phyloP scores from a whole-genome alignment of 2,888 invertebrate species.

The Cyclophora albipunctata region DNA sequence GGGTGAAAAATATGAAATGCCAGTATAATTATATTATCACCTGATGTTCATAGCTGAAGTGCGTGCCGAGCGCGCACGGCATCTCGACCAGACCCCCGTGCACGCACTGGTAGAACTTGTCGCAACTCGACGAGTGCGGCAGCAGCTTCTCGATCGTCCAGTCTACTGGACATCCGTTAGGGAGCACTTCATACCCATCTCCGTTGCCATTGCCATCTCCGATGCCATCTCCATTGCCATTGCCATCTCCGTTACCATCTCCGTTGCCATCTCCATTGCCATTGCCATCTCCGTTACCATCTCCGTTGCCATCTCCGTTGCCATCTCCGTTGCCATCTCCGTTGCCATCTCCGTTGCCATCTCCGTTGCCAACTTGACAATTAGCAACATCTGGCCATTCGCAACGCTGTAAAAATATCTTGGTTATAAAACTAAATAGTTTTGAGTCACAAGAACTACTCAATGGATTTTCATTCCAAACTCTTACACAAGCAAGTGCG shows the following conservation, averaged over 20 bases:
- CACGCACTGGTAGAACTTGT: slow-evolving; percentile 28
- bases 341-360: background rate
- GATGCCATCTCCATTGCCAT: slow-evolving; percentile 3
- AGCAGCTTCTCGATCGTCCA: slow-evolving; percentile 18
- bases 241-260: slow-evolving; percentile 7
- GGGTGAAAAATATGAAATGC: background rate
- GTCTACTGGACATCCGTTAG: slow-evolving; percentile 24
- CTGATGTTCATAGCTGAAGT: slow-evolving; percentile 30
- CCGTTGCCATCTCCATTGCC: slow-evolving; percentile 6
- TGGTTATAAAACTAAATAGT: too few species aligned
- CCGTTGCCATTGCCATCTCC: slow-evolving; percentile 6
- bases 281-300: slow-evolving; percentile 4
- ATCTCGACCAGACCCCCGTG: slow-evolving; percentile 16
- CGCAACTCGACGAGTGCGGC: slow-evolving; percentile 25
- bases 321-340: slow-evolving; percentile 4
- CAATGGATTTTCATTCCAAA: too few species aligned
- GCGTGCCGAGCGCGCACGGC: slow-evolving; percentile 22
- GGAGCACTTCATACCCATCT: slow-evolving; percentile 1
- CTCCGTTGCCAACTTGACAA: slow-evolving; percentile 1
- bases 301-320: background rate
- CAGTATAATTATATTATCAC: slow-evolving; percentile 10
- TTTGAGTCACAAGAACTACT: too few species aligned
- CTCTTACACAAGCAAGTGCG: slow-evolving; percentile 2
- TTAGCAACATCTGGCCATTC: slow-evolving; percentile 25
- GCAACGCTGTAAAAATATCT: slow-evolving; percentile 7